Evolutionary conservation across 1,140 invertebrate genomes (phyloP).

Genomic region (Neomicropteryx cornuta): DNA sequence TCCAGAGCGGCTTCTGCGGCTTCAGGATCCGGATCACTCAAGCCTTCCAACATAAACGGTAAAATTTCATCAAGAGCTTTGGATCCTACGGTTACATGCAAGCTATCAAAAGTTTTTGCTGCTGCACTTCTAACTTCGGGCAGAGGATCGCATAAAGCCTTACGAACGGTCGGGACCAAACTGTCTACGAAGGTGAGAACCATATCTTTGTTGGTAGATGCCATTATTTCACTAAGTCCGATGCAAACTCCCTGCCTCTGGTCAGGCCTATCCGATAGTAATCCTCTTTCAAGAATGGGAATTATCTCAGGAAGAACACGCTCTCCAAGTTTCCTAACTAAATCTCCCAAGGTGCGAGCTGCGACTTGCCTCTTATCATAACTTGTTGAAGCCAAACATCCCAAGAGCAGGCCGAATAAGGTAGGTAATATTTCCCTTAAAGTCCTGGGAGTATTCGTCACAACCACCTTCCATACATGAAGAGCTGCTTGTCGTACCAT

Average conservation of each 20-base stretch:
- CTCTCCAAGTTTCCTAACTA: conserved; percentile 96
- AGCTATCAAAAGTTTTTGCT: conserved; percentile 91
- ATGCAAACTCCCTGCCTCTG: conserved; percentile 97
- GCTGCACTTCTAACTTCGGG: conserved; percentile 89
- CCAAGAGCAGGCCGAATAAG: conserved; percentile 81
- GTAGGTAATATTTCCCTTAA: conserved; percentile 94
- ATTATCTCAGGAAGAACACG: conserved; percentile 96
- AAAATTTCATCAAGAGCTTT: conserved; percentile 96
- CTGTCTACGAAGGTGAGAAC: conserved; percentile 89
- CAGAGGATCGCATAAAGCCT: conserved; percentile 86
- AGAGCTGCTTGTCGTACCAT: conserved; percentile 95
- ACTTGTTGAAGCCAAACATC: conserved; percentile 89
- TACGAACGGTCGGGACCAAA: conserved; percentile 92
- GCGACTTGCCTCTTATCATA: conserved; percentile 94
- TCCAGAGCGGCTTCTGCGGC: conserved; percentile 81
- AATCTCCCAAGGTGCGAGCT: conserved; percentile 90
- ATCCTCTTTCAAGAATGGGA: conserved; percentile 87
- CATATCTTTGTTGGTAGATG: conserved; percentile 91
- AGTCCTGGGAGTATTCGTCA: conserved; percentile 92
- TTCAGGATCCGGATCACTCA: conserved; percentile 64
- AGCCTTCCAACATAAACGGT: conserved; percentile 74
- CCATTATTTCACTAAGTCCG: conserved; percentile 96
- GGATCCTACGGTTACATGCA: conserved; percentile 89
- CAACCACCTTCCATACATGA: conserved; percentile 97
- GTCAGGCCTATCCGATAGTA: conserved; percentile 83